Base-by-base conservation (phyloP, 2,888 invertebrate genomes). In the Epirrhoe alternata region DNA sequence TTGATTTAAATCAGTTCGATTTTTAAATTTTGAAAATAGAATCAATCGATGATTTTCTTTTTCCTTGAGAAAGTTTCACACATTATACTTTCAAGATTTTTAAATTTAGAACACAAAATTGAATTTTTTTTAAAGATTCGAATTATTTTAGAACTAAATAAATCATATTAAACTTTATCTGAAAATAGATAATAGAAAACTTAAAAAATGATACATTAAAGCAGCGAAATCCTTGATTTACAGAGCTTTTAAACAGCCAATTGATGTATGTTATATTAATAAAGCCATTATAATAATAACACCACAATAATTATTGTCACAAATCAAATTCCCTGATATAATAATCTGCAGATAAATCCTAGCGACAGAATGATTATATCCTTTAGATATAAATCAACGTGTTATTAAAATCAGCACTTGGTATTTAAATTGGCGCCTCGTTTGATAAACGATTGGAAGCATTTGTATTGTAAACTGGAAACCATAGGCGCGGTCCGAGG, bases 351-450 rank as follows among this genome's bases (percentile, higher is more conserved):
- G 38, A 57, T 57, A 63, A 52, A 52, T 49, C 51, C n/a, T 24
- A 8, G 24, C 50, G 57, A 66, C 59, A 55, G 2, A 62, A 59
- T 62, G 54, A 66, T 62, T 62, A 62, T 30, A 55, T 54, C 62
- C 38, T 45, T 14, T 12, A 38, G 52, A 42, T 61, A 61, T 65
- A 59, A 66, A 66, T 67, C 63, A 63, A 49, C 30, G 35, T 33
- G 55, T 6, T 47, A 59, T 55, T 67, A 51, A 60, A 67, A 67
- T 67, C 67, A 63, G 47, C 62, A 67, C 60, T 54, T 55, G 42
- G 12, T 54, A 64, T 65, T 67, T 60, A 63, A 61, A 59, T 63
- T 14, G 47, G 59, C 62, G 66, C 62, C 61, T 66, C 56, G 42
- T 66, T 61, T 67, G 67, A 64, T 64, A 57, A 67, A 64, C 66